These are phyloP conservation scores for Siniperca scherzeri DNA, from an alignment of 2,797 vertebrate species.

Conservation along the genomic window DNA sequence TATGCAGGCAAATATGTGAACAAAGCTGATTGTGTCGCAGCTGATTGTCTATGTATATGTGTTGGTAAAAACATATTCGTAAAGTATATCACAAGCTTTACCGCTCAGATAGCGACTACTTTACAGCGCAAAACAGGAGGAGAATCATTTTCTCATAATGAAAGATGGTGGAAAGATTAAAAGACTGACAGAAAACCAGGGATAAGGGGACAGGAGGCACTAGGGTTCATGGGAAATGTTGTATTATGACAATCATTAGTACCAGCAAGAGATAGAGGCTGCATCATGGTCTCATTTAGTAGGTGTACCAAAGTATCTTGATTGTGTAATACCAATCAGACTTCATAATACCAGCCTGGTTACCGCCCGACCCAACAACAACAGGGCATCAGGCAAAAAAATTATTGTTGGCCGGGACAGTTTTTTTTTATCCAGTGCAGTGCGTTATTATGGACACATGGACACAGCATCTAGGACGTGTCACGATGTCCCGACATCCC, in stretches of 20 bases:
- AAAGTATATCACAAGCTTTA: background rate
- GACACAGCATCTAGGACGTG: background rate
- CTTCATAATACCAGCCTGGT: background rate
- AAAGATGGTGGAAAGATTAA: background rate
- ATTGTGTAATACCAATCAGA: background rate
- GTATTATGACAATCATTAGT: background rate
- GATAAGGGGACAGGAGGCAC: background rate
- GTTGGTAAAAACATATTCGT: background rate
- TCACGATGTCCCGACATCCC: background rate
- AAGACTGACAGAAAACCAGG: background rate
- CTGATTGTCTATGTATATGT: background rate
- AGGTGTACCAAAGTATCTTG: background rate
- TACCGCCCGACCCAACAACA: background rate
- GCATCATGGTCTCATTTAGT: background rate
- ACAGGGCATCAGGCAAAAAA: background rate
- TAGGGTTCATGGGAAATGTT: background rate
- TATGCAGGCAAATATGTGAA: background rate
- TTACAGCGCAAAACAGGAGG: background rate
- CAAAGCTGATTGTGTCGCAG: background rate
- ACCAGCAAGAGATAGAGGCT: background rate
- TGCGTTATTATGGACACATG: background rate
- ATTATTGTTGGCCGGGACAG: no score
- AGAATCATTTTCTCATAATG: background rate
- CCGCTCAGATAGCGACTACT: background rate
- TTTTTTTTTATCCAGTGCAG: background rate